Evolutionary conservation across 2,797 vertebrate species (phyloP).

Genomic region (Naso thynnoides): DNA sequence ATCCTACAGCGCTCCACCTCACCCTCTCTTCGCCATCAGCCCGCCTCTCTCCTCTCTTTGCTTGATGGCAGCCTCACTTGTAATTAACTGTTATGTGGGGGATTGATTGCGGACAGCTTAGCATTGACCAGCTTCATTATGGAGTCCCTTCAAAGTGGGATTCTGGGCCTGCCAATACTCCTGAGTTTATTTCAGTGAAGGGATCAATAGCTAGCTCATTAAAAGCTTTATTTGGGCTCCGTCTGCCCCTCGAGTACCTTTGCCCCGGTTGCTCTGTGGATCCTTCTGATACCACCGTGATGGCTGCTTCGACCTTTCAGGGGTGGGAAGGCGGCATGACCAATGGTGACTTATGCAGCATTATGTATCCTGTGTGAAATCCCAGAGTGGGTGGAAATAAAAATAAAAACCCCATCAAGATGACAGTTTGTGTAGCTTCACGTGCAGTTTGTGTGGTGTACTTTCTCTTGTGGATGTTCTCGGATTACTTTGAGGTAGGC

Average conservation of each 20-base stretch:
- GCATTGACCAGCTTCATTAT: slow-evolving; percentile 90
- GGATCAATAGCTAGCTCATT: slow-evolving; percentile 86
- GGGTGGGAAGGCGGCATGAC: slow-evolving; percentile 33
- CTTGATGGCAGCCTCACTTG: slow-evolving; percentile 83
- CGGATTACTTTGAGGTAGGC: slow-evolving; percentile 41
- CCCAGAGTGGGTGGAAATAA: slow-evolving; percentile 15
- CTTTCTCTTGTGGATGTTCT: slow-evolving; percentile 23
- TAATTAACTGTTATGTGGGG: slow-evolving; percentile 89
- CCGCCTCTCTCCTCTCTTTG: slow-evolving; percentile 58
- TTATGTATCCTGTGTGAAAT: slow-evolving; percentile 25
- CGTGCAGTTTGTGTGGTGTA: slow-evolving; percentile 8
- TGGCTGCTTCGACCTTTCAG: slow-evolving; percentile 54
- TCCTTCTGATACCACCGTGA: slow-evolving; percentile 57
- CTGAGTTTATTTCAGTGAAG: slow-evolving; percentile 85
- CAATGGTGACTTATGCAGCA: slow-evolving; percentile 31
- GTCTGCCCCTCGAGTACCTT: slow-evolving; percentile 77
- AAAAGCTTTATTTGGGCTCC: slow-evolving; percentile 88
- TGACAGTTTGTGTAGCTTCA: slow-evolving; percentile 20
- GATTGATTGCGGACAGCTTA: slow-evolving; percentile 89
- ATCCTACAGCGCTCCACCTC: slow-evolving; percentile 52
- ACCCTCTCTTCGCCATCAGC: slow-evolving; percentile 54
- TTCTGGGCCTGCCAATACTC: slow-evolving; percentile 87
- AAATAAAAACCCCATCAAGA: slow-evolving; percentile 12
- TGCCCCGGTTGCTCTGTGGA: slow-evolving; percentile 67
- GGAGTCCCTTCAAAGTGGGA: slow-evolving; percentile 88